Conservation (phyloP, 2,113 vertebrate genomes). For the Pogona vitticeps region DNA sequence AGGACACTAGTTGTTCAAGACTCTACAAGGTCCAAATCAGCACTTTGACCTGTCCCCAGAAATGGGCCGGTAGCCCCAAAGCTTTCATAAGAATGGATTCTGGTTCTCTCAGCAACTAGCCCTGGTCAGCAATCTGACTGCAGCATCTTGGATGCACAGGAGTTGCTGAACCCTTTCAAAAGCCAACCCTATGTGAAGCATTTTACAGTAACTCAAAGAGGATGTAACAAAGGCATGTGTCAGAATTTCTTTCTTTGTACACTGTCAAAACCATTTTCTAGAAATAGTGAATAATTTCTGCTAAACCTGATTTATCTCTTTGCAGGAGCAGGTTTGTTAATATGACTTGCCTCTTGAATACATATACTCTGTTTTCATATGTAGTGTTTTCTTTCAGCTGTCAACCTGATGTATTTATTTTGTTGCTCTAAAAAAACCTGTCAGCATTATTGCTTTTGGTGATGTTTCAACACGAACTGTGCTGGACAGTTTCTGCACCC, state of each 20-base stretch:
- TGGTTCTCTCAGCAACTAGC: too few species aligned
- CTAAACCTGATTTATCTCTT: neutral
- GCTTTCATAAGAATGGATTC: neutral
- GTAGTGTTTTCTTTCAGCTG: conserved; percentile 15
- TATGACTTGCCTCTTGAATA: neutral
- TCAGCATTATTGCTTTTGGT: neutral
- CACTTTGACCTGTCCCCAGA: too few species aligned
- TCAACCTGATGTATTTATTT: neutral
- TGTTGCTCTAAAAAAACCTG: conserved; percentile 5
- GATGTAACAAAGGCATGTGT: neutral
- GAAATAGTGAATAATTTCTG: neutral
- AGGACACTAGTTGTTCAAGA: too few species aligned
- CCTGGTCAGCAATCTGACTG: too few species aligned
- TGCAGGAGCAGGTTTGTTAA: neutral
- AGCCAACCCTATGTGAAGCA: too few species aligned
- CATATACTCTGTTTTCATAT: neutral
- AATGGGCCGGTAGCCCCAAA: too few species aligned
- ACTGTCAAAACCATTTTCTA: neutral
- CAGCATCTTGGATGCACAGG: too few species aligned
- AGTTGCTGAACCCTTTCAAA: too few species aligned
- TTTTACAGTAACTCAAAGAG: too few species aligned
- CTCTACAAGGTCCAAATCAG: too few species aligned
- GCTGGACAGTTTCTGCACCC: neutral
- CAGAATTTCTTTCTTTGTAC: neutral
- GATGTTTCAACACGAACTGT: neutral